phyloP scores from a whole-genome alignment of 2,888 invertebrate species.

The Drosophila recens region DNA sequence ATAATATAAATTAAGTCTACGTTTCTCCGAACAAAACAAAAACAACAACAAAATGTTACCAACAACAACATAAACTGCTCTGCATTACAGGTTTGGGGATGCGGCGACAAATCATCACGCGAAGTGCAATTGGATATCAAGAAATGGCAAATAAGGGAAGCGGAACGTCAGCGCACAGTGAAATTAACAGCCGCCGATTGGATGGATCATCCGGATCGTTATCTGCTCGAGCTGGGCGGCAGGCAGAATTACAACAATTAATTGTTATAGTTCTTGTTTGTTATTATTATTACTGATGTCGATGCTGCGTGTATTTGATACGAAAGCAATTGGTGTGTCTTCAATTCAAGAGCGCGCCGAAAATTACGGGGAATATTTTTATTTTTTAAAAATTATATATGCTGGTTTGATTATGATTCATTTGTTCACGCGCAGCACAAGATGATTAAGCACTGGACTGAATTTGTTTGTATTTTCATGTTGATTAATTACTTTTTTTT shows the following conservation, averaged over 20 bases:
- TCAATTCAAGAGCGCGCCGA: slow-evolving; percentile 34
- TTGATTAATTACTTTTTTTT: slow-evolving; percentile 50
- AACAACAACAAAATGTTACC: slow-evolving; percentile 53
- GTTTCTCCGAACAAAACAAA: slow-evolving; percentile 59
- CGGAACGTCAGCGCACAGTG: slow-evolving; percentile 93
- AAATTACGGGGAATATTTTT: slow-evolving; percentile 52
- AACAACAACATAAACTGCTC: slow-evolving; percentile 73
- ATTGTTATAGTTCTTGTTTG: slow-evolving; percentile 15
- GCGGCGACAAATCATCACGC: slow-evolving; percentile 91
- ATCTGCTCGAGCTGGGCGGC: slow-evolving; percentile 94
- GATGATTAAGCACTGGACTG: slow-evolving; percentile 66
- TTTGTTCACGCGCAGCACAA: slow-evolving; percentile 54
- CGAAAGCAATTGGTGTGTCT: slow-evolving; percentile 63
- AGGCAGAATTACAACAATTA: slow-evolving; percentile 91
- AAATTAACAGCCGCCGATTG: slow-evolving; percentile 96
- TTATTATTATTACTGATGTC: background rate
- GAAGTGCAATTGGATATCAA: slow-evolving; percentile 95
- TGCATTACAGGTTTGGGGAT: slow-evolving; percentile 91
- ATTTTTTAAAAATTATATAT: slow-evolving; percentile 35
- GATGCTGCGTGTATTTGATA: slow-evolving; percentile 47
- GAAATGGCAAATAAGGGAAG: slow-evolving; percentile 95
- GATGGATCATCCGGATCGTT: slow-evolving; percentile 98
- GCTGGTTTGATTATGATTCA: slow-evolving; percentile 21
- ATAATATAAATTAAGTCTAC: slow-evolving; percentile 66
- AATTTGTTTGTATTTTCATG: slow-evolving; percentile 66